A percentile compares a stretch with the other conserved stretches of the same genome.
Conservation (phyloP, 2,113 vertebrate species). For the Phalacrocorax brasilianus region DNA sequence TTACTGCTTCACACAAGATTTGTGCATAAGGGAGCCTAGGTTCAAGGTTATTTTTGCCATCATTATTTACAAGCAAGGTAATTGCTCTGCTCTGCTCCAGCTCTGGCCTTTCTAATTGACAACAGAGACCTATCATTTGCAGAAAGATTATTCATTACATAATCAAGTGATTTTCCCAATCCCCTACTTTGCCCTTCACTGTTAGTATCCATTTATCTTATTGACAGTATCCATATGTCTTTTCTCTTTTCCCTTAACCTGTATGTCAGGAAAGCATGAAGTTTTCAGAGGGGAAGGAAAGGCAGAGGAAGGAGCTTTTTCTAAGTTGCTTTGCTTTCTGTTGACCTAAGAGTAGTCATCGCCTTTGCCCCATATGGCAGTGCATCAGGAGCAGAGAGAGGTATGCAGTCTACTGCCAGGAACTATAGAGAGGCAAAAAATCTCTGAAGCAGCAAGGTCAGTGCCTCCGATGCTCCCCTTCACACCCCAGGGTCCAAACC, state of each 20-base stretch:
- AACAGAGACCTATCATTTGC: neutral
- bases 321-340: neutral
- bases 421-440: neutral
- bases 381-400: neutral
- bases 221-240: neutral
- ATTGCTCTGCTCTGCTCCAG: neutral
- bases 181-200: neutral
- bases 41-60: neutral
- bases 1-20: neutral
- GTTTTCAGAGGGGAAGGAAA: neutral
- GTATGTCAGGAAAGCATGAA: neutral
- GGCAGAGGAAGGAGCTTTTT: neutral
- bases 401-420: neutral
- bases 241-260: neutral
- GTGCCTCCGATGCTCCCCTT: neutral
- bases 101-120: neutral
- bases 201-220: neutral
- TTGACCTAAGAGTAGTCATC: neutral
- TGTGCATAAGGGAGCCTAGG: neutral
- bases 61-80: neutral
- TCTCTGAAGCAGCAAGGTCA: neutral
- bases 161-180: neutral
- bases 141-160: neutral
- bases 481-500: neutral
- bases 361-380: neutral